Evolutionary conservation across 2,113 vertebrate genomes (phyloP).

Genomic region (Colossoma macropomum): DNA sequence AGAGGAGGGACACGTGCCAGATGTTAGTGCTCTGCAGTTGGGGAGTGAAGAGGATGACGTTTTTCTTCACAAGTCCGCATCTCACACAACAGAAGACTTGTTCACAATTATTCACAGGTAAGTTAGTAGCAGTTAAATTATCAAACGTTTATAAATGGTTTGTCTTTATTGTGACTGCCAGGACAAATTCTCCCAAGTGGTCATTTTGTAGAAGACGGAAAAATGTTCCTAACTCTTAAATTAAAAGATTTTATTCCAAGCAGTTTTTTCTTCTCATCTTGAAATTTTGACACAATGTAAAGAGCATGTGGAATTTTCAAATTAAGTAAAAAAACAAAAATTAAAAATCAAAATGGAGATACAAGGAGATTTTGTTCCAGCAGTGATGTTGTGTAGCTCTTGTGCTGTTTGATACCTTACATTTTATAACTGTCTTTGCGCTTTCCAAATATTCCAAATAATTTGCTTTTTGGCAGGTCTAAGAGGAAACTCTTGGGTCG

Average conservation of each 20-base stretch:
- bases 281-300: too few relatives aligned
- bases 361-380: too few relatives aligned
- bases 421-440: background rate
- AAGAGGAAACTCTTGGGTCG: constrained; percentile 88
- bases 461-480: constrained; percentile 73
- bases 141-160: too few relatives aligned
- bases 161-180: too few relatives aligned
- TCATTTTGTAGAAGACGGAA: too few relatives aligned
- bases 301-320: too few relatives aligned
- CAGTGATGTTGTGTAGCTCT: background rate
- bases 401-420: background rate
- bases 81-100: constrained; percentile 85
- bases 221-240: too few relatives aligned
- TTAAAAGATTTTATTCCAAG: too few relatives aligned
- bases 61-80: constrained; percentile 71
- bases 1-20: constrained; percentile 62
- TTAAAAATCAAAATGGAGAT: too few relatives aligned
- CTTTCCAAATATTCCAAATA: constrained; percentile 11
- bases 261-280: too few relatives aligned
- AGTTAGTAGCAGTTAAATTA: background rate
- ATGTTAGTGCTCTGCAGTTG: constrained; percentile 73
- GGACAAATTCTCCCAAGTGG: too few relatives aligned
- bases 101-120: constrained; percentile 91
- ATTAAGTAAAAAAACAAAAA: too few relatives aligned
- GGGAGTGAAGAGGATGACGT: constrained; percentile 86